Percentiles rank a stretch among this genome's conserved stretches.
These are phyloP conservation scores for Sebastolobus altivelis DNA, from an alignment of 2,797 vertebrate genomes.

Conservation along the genomic window DNA sequence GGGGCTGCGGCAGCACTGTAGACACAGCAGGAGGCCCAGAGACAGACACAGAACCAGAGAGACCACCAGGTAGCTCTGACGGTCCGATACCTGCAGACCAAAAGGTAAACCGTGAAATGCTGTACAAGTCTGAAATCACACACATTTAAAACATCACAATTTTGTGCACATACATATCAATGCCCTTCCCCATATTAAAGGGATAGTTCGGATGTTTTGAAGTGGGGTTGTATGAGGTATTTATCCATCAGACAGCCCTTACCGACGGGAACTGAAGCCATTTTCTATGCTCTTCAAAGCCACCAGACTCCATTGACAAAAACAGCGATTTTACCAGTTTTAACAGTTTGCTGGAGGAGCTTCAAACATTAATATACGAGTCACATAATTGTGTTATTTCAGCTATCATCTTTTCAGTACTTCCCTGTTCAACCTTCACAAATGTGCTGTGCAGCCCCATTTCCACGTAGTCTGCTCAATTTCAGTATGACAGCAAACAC, in stretches of 20 bases:
- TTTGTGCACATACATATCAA: too few species aligned
- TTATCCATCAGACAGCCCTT: too few species aligned
- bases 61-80: slow-evolving; percentile 94
- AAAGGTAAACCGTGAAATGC: not conserved
- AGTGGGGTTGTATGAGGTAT: too few species aligned
- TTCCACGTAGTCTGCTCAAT: not conserved
- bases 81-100: slow-evolving; percentile 91
- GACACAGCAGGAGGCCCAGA: slow-evolving; percentile 91
- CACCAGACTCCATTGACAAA: too few species aligned
- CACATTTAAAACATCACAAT: not conserved
- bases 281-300: too few species aligned
- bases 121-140: not conserved
- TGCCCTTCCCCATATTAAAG: too few species aligned
- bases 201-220: too few species aligned
- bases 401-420: not conserved
- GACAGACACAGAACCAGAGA: slow-evolving; percentile 91
- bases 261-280: too few species aligned
- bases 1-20: slow-evolving; percentile 91
- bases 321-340: not conserved
- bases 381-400: not conserved
- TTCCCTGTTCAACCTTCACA: not conserved
- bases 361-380: not conserved
- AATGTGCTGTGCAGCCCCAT: not conserved
- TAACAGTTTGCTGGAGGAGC: not conserved
- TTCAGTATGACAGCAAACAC: not conserved